Evolutionary conservation across 2,113 vertebrate genomes (phyloP).

Genomic region (Scatophagus argus): DNA sequence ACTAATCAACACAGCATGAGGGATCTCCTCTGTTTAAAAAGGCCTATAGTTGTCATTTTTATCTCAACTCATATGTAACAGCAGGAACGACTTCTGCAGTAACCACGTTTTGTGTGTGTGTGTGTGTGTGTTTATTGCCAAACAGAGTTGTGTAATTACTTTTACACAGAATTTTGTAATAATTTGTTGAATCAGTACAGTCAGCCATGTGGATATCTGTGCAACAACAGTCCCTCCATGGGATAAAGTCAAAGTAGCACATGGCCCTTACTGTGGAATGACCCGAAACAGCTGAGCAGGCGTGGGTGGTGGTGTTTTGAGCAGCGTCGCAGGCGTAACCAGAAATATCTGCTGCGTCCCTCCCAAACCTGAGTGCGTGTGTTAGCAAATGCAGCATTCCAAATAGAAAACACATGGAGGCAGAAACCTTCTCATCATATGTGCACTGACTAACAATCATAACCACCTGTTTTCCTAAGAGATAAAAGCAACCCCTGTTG

Average conservation of each 20-base stretch:
- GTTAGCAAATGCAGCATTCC: slow-evolving; percentile 81
- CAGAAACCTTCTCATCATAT: slow-evolving; percentile 42
- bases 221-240: slow-evolving; percentile 33
- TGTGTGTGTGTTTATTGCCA: slow-evolving; percentile 6
- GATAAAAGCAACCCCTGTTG: slow-evolving; percentile 67
- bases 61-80: slow-evolving; percentile 2
- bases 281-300: slow-evolving; percentile 83
- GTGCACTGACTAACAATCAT: slow-evolving; percentile 71
- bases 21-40: too few relatives aligned
- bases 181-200: background rate
- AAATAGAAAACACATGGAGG: slow-evolving; percentile 75
- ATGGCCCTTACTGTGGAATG: slow-evolving; percentile 75
- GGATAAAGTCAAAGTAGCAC: slow-evolving; percentile 66
- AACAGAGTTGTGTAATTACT: slow-evolving; percentile 14
- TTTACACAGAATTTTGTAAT: slow-evolving; percentile 11
- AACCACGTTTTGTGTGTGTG: too few relatives aligned
- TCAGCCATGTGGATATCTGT: slow-evolving; percentile 17
- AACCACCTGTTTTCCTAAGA: slow-evolving; percentile 79
- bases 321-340: slow-evolving; percentile 63
- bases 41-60: background rate
- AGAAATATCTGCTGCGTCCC: slow-evolving; percentile 81
- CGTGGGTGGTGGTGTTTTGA: slow-evolving; percentile 78
- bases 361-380: slow-evolving; percentile 72
- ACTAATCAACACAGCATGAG: too few relatives aligned
- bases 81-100: background rate